Base-by-base conservation (phyloP, 2,113 vertebrate genomes). In the Acrocephalus arundinaceus region DNA sequence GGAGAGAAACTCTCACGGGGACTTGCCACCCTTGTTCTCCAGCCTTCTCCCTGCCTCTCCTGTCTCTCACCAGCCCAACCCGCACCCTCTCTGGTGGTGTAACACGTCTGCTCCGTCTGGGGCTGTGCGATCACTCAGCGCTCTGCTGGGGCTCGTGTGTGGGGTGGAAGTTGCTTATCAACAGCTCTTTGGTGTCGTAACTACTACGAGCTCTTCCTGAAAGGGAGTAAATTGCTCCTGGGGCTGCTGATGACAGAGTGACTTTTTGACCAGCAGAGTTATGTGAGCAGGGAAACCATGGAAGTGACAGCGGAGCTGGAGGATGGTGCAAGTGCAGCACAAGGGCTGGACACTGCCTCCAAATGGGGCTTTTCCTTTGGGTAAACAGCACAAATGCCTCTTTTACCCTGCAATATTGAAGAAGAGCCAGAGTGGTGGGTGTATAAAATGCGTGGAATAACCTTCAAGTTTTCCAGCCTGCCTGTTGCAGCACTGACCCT, bases 141-240 rank as follows among this genome's bases (percentile, higher is more conserved):
- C n/a, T 49, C 61, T 4, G 1, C 84, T 13, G 23, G 65, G n/a
- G 15, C 72, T 37, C 54, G 2, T 37, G 67, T 65, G 25, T 33
- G 82, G 74, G 18, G 92, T 78, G 94, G 72, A 92, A 91, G 76
- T 24, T 48, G 37, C 80, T 85, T 87, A 65, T 90, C 93, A 87
- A 59, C 95, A 92, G 84, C 93, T 96, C 95, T 84, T 89, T 82
- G 87, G 48, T 93, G 82, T 70, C 5, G 9, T 51, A 84, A 66
- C 33, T 85, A 43, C 82, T 76, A 57, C 3, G 3, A 81, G 65
- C 10, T 3, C 80, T 43, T 79, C 91, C 81, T 91, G 88, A 92
- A 89, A 67, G 74, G 57, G 48, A 90, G 21, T 14, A 37, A 85
- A 48, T 65, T 62, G 82, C 58, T 46, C 35, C 41, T 33, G 70